These are phyloP conservation scores for Hyperoplus lanceolatus DNA, from an alignment of 2,797 vertebrate genomes.

Conservation along the genomic window DNA sequence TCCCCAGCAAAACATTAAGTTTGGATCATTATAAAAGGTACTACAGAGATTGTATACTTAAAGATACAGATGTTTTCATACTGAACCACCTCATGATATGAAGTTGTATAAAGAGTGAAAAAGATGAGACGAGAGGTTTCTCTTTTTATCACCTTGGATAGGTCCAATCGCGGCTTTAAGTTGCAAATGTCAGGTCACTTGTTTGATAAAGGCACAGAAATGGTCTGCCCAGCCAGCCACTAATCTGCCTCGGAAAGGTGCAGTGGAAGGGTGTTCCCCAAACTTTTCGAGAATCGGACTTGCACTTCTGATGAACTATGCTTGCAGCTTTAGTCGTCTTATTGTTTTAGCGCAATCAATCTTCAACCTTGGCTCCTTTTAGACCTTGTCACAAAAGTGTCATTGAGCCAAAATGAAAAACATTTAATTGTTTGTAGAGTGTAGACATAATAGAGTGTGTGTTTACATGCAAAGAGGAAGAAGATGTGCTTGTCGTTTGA, in stretches of 20 bases:
- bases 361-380: background rate
- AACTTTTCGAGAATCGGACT: no score
- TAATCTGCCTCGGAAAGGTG: background rate
- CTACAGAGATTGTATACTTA: background rate
- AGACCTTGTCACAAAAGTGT: conserved; percentile 22
- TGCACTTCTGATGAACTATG: no score
- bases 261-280: background rate
- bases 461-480: conserved; percentile 7
- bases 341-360: no score
- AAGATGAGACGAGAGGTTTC: background rate
- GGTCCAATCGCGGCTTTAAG: background rate
- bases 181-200: background rate
- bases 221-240: no score
- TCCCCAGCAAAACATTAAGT: background rate
- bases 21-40: background rate
- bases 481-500: conserved; percentile 47
- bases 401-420: background rate
- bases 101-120: background rate
- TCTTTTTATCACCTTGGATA: background rate
- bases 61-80: no score
- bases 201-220: background rate
- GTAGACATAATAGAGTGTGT: background rate
- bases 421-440: conserved; percentile 8
- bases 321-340: no score
- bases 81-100: no score